phyloP scores from a whole-genome alignment of 2,113 vertebrate genomes.

The Petrocephalus zakoni region DNA sequence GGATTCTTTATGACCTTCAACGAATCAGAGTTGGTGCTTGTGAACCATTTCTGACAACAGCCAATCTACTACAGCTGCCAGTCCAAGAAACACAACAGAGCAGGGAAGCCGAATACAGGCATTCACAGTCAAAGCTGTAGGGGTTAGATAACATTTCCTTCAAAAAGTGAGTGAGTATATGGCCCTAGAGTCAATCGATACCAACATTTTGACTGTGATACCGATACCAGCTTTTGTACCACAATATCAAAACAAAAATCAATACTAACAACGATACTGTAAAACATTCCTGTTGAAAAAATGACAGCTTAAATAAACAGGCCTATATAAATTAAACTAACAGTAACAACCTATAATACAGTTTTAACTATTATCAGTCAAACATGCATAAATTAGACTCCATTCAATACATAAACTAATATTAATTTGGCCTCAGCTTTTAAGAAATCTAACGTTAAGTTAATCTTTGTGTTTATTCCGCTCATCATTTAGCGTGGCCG shows the following conservation, averaged over 20 bases:
- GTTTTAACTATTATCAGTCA: not conserved
- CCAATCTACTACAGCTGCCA: not conserved
- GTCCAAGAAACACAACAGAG: not conserved
- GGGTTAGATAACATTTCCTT: not conserved
- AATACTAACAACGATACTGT: not conserved
- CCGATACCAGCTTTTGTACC: not conserved
- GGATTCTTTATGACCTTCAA: not conserved
- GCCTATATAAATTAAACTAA: not conserved
- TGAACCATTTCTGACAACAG: not conserved
- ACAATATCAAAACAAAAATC: not conserved
- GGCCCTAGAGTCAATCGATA: not conserved
- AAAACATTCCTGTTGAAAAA: not conserved
- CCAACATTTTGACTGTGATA: not conserved
- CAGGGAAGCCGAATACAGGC: not conserved
- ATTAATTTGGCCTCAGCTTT: not conserved
- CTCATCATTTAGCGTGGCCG: not conserved
- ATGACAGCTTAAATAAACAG: not conserved
- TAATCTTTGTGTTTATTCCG: not conserved
- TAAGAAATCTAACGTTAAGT: not conserved
- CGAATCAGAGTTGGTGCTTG: not conserved
- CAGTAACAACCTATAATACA: not conserved
- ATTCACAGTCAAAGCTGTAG: not conserved
- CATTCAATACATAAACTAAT: not conserved
- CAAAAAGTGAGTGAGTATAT: not conserved
- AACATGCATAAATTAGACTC: not conserved